Percentiles rank a stretch among this genome's conserved stretches.
Evolutionary conservation across 2,888 invertebrate species (phyloP).

Genomic region (Eretmocerus hayati): DNA sequence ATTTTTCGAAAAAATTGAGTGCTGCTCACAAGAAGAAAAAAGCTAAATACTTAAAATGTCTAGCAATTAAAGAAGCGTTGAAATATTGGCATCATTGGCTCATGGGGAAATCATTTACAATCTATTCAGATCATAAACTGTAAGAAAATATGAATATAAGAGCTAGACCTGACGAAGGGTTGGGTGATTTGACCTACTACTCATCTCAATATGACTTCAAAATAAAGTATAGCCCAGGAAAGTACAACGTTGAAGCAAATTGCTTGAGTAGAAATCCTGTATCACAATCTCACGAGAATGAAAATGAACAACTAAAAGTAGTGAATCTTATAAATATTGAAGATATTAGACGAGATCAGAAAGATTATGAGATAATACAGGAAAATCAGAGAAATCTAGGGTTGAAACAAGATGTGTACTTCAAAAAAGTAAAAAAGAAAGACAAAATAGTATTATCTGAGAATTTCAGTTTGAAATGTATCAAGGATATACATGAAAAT

Average conservation of each 20-base stretch:
- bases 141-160: conserved; percentile 21
- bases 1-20: conserved; percentile 15
- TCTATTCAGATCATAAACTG: conserved; percentile 20
- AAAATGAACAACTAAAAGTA: conserved; percentile 22
- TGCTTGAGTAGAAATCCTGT: conserved; percentile 26
- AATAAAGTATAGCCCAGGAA: conserved; percentile 17
- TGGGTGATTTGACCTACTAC: conserved; percentile 8
- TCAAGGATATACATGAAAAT: conserved; percentile 14
- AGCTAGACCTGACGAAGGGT: conserved; percentile 2
- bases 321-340: conserved; percentile 23
- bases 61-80: conserved; percentile 17
- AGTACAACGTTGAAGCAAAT: conserved; percentile 25
- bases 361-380: conserved; percentile 5
- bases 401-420: no score
- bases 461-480: conserved; percentile 15
- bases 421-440: conserved; percentile 18
- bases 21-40: conserved; percentile 16
- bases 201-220: conserved; percentile 3
- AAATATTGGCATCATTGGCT: conserved; percentile 15
- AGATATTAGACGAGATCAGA: conserved; percentile 23
- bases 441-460: conserved; percentile 24
- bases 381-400: neutral
- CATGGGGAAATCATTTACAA: conserved; percentile 9
- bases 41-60: conserved; percentile 20
- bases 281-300: conserved; percentile 20